Percentiles rank a stretch among this genome's conserved stretches.
phyloP scores from a whole-genome alignment of 2,113 vertebrate genomes.

The Corythornis vintsioides region DNA sequence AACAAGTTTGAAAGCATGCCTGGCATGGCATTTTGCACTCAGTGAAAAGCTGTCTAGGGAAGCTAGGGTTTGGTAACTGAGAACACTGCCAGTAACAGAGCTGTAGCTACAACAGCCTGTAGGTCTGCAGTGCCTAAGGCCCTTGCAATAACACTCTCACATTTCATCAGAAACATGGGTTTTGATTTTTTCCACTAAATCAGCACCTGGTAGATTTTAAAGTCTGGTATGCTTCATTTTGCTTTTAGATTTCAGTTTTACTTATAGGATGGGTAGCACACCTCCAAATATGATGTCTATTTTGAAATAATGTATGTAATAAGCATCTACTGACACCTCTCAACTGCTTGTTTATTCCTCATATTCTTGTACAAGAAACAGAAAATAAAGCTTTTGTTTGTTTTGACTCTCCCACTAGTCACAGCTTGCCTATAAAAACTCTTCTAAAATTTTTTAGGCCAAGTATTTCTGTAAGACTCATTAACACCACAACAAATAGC shows the following conservation, averaged over 20 bases:
- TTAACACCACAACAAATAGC: not conserved
- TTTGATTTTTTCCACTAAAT: not conserved
- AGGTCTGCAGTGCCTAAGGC: not conserved
- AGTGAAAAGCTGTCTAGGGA: too few relatives aligned
- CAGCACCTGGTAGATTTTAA: not conserved
- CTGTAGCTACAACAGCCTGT: not conserved
- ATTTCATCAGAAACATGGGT: not conserved
- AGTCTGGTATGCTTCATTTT: not conserved
- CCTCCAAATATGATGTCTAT: not conserved
- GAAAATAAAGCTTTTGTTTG: not conserved
- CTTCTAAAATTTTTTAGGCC: not conserved
- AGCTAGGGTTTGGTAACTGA: not conserved
- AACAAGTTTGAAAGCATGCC: not conserved
- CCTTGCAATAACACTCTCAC: not conserved
- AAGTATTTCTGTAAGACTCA: not conserved
- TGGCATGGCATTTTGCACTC: not conserved
- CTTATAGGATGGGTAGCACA: not conserved
- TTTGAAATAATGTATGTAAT: not conserved
- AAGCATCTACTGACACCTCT: not conserved
- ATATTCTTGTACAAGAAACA: not conserved
- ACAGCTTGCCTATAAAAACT: not conserved
- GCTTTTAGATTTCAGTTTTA: not conserved
- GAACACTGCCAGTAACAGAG: not conserved
- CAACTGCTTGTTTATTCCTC: not conserved
- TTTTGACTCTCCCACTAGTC: not conserved